These are phyloP conservation scores for Mugil cephalus DNA, from an alignment of 2,113 vertebrate species.

Conservation along the genomic window DNA sequence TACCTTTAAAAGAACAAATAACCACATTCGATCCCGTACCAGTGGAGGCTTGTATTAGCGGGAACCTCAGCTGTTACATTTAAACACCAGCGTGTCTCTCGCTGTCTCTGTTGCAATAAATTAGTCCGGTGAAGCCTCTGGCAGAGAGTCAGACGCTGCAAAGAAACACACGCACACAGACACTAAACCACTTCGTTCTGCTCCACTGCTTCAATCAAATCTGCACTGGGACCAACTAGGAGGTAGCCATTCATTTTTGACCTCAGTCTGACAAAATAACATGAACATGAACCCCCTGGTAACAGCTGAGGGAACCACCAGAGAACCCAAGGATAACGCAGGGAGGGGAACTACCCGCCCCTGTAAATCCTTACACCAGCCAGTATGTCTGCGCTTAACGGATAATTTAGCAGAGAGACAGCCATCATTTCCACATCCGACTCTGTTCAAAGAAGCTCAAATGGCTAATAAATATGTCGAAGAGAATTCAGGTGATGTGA, in stretches of 20 bases:
- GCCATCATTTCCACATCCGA: slow-evolving; percentile 3
- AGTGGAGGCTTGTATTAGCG: neutral
- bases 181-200: slow-evolving; percentile 25
- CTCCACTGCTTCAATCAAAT: slow-evolving; percentile 51
- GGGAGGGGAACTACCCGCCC: slow-evolving; percentile 23
- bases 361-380: slow-evolving; percentile 20
- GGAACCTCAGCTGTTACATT: slow-evolving; percentile 21
- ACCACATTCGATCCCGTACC: neutral
- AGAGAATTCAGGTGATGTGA: neutral
- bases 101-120: slow-evolving; percentile 49
- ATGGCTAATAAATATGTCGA: neutral
- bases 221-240: slow-evolving; percentile 33
- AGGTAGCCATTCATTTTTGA: slow-evolving; percentile 42
- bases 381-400: neutral
- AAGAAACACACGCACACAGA: slow-evolving; percentile 13
- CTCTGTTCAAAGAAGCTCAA: slow-evolving; percentile 13
- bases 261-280: slow-evolving; percentile 52
- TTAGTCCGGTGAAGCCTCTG: slow-evolving; percentile 49
- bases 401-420: slow-evolving; percentile 27
- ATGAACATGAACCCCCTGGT: slow-evolving; percentile 10
- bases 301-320: slow-evolving; percentile 9
- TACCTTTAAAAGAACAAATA: neutral
- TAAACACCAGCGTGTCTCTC: slow-evolving; percentile 14
- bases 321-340: slow-evolving; percentile 10
- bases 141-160: slow-evolving; percentile 21